Evolutionary conservation across 92 coral and sea anemone species (phyloP).

Genomic region (Pocillopora meandrina): DNA sequence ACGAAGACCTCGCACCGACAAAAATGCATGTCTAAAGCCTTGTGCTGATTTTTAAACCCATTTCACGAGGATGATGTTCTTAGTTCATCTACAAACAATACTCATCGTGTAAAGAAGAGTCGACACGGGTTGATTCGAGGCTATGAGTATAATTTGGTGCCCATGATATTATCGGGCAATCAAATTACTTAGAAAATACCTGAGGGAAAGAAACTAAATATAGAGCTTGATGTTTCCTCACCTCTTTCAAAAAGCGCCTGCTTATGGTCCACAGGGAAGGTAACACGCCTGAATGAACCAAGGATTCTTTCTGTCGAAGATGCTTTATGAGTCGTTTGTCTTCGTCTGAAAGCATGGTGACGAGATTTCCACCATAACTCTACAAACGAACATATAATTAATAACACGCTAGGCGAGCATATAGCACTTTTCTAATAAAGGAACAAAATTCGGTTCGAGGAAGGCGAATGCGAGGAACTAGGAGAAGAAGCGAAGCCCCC

Average conservation of each 20-base stretch:
- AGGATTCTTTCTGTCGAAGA: constrained; percentile 15
- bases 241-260: constrained; percentile 1
- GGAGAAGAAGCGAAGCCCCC: no score
- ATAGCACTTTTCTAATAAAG: no score
- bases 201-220: neutral
- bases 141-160: no score
- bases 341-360: constrained; percentile 11
- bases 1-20: no score
- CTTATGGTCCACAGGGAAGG: constrained; percentile 31
- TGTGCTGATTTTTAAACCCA: no score
- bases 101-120: no score
- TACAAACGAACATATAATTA: neutral
- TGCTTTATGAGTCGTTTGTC: constrained; percentile 9
- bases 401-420: neutral
- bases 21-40: no score
- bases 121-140: no score
- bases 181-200: neutral
- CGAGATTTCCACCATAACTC: constrained; percentile 26
- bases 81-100: no score
- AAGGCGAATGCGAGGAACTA: no score
- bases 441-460: no score
- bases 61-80: no score
- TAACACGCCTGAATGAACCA: neutral
- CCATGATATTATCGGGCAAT: neutral
- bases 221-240: neutral